phyloP scores from a whole-genome alignment of 64 coral and sea anemone genomes.

The Stylophora pistillata region DNA sequence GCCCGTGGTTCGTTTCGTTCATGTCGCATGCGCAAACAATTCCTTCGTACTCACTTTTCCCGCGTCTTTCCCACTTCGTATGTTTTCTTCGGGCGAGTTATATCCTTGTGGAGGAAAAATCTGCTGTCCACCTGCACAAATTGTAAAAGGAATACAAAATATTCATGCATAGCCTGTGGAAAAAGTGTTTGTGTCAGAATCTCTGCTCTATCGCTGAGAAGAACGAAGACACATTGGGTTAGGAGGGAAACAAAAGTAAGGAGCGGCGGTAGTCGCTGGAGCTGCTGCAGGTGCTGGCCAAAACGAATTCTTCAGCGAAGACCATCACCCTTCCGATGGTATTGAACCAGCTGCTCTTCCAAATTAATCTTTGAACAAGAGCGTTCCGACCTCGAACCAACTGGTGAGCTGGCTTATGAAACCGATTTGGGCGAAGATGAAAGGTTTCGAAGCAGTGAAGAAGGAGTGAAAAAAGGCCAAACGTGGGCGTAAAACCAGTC shows the following conservation, averaged over 20 bases:
- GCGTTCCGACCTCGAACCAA: constrained; percentile 2
- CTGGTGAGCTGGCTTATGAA: too few relatives aligned
- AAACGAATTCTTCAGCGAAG: not conserved
- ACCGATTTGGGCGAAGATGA: constrained; percentile 12
- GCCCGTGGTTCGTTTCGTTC: constrained; percentile 12
- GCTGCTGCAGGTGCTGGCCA: not conserved
- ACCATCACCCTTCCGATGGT: not conserved
- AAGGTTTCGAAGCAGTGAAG: constrained; percentile 22
- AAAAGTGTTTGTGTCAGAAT: too few relatives aligned
- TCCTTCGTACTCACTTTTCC: too few relatives aligned
- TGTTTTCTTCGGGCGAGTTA: too few relatives aligned
- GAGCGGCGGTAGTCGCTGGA: constrained; percentile 20
- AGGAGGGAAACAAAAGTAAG: constrained; percentile 37
- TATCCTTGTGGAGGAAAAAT: constrained; percentile 2
- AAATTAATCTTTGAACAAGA: too few relatives aligned
- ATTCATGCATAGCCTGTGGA: constrained; percentile 28
- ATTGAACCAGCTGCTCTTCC: too few relatives aligned
- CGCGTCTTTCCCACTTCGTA: not conserved
- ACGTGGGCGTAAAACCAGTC: constrained; percentile 62
- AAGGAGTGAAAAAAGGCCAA: constrained; percentile 30
- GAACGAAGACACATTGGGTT: constrained; percentile 42
- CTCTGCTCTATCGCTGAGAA: constrained; percentile 37
- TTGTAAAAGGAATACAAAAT: constrained; percentile 18
- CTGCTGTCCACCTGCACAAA: constrained; percentile 16
- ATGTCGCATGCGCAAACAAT: not conserved